Conservation (phyloP, 2,113 vertebrate genomes). For the Zeus faber region DNA sequence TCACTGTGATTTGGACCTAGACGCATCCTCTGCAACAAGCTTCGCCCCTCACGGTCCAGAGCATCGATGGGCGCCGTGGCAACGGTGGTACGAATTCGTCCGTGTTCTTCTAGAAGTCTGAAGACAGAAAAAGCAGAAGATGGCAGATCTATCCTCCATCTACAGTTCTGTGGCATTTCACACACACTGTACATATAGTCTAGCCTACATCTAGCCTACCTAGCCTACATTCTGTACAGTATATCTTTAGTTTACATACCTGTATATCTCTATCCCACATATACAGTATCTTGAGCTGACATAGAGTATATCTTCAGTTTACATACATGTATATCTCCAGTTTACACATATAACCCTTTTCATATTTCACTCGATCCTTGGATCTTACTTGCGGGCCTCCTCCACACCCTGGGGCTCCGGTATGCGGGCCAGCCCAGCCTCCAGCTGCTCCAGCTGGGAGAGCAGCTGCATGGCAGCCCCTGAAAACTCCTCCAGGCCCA, state of each 20-base stretch:
- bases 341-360: background rate
- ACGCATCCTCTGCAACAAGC: constrained; percentile 91
- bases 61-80: constrained; percentile 93
- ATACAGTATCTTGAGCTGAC: background rate
- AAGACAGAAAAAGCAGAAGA: too few relatives aligned
- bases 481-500: constrained; percentile 96
- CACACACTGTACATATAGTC: background rate
- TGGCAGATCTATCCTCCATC: too few relatives aligned
- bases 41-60: constrained; percentile 91
- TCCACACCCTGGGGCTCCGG: constrained; percentile 92
- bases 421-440: constrained; percentile 87
- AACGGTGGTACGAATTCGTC: constrained; percentile 90
- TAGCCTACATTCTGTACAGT: too few relatives aligned
- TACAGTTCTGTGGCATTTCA: too few relatives aligned
- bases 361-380: background rate
- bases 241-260: too few relatives aligned
- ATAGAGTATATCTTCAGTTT: background rate
- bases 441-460: constrained; percentile 92
- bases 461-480: constrained; percentile 91
- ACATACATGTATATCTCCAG: background rate
- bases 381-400: constrained; percentile 79
- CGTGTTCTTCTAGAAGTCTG: constrained; percentile 92
- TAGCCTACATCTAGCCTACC: background rate
- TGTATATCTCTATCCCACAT: background rate
- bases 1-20: constrained; percentile 71